Evolutionary conservation across 2,113 vertebrate genomes (phyloP), one percentile per base, ranked within the genome.

Genomic region (Nibea albiflora): DNA sequence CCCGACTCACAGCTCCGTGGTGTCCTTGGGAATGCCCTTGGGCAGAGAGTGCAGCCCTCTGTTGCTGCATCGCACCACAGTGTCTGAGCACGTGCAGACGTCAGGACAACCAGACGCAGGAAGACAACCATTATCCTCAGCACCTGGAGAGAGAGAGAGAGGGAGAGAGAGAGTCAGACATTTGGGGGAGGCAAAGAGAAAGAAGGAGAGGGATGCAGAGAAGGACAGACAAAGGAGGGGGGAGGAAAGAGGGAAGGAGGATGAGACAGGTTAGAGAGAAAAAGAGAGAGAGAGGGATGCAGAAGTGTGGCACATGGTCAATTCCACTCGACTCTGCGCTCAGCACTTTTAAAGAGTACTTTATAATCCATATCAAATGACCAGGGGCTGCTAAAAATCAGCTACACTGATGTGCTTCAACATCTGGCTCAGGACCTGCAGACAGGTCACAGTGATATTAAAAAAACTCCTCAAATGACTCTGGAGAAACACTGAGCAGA

Each of bases 61-160:
- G 95, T 99, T 98, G 93, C 98, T 98, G 95, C 98, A 99, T 1
- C 98, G 96, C 72, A 99, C 97, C 91, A 99, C 96, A 0, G 96
- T 94, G 57, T 99, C 98, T 87, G 97, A 81, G 28, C 98, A 99
- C 82, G 96, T 96, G 94, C 98, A 99, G 72, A 95, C 95, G 52
- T 98, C 96, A 0, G 98, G 98, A 87, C 98, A 99, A 42, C 96
- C 96, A 2, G 97, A 92, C 4, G 96, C 89, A 75, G 97, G 96
- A 85, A 96, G 92, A 85, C 98, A 99, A 93, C 96, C 96, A 90
- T 96, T 99, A 85, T 99, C 98, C 9, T 98, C 96, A 0, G 92
- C 95, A 89, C 97, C 98, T 97, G 88, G 50, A 86, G 52, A 80
- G 67, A 74, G 70, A 65, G 73, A 19, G 56, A 62, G n/a, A 76